Percentiles rank a stretch among this genome's conserved stretches.
These are phyloP conservation scores for Lamellibrachia satsuma DNA, from an alignment of 2,888 invertebrate species.

Conservation along the genomic window DNA sequence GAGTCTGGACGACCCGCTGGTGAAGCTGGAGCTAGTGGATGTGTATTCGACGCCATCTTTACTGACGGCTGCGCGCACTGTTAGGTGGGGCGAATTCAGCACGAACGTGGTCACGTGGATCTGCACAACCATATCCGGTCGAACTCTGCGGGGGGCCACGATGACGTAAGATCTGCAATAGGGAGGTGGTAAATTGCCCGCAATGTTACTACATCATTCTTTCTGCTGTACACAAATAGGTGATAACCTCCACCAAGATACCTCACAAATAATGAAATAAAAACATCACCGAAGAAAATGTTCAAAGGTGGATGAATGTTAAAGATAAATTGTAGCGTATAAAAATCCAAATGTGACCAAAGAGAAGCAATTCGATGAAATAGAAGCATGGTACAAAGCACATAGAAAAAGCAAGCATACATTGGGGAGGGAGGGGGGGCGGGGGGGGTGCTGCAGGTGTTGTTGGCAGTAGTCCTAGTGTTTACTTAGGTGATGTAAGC, in stretches of 20 bases:
- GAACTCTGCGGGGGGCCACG: not conserved
- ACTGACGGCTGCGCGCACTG: not conserved
- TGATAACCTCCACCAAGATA: not conserved
- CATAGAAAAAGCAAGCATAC: no score
- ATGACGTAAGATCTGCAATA: not conserved
- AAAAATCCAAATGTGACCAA: not conserved
- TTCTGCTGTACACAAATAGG: not conserved
- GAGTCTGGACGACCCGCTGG: not conserved
- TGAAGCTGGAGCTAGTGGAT: not conserved
- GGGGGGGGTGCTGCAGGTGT: no score
- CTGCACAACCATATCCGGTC: constrained; percentile 17
- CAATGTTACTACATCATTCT: not conserved
- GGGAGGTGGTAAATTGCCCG: not conserved
- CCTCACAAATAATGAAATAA: not conserved
- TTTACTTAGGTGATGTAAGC: no score
- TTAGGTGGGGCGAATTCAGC: not conserved
- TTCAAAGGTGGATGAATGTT: not conserved
- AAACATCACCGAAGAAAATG: not conserved
- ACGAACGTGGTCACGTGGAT: not conserved
- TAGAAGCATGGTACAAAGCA: not conserved
- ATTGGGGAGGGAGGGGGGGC: no score
- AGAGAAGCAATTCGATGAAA: not conserved
- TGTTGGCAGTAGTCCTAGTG: no score
- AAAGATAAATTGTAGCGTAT: not conserved
- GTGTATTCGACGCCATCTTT: constrained; percentile 17